Conservation (phyloP, 1,140 invertebrate species). For the Drosophila simulans region DNA sequence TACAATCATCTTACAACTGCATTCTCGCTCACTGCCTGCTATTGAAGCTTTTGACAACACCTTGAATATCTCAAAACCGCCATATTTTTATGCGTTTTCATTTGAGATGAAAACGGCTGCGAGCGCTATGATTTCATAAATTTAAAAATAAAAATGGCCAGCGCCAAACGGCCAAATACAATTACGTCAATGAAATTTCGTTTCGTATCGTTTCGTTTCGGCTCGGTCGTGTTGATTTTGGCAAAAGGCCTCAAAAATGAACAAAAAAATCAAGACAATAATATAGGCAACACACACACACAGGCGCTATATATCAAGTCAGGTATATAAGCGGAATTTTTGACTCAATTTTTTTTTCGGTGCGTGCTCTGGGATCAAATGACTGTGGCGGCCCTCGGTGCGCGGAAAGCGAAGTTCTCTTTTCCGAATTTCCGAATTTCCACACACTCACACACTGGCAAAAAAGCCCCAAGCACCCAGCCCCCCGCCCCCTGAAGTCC, state of each 20-base stretch:
- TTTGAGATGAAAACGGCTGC: constrained; percentile 2
- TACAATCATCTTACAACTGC: constrained; percentile 27
- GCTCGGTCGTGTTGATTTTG: constrained; percentile 62
- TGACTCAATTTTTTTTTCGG: constrained; percentile 48
- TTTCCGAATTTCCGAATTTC: constrained; percentile 33
- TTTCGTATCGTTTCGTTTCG: constrained; percentile 33
- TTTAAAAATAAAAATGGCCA: constrained; percentile 65
- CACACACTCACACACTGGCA: constrained; percentile 33
- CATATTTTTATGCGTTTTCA: constrained; percentile 36
- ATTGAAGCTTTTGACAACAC: constrained; percentile 50
- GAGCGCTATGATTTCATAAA: constrained; percentile 75
- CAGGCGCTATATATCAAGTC: constrained; percentile 35
- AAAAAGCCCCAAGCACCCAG: constrained; percentile 3
- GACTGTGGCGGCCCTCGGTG: constrained; percentile 58
- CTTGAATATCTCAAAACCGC: constrained; percentile 45
- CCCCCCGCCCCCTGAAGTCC: not conserved
- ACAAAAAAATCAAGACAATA: constrained; percentile 35
- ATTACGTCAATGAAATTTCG: constrained; percentile 78
- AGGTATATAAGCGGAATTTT: constrained; percentile 68
- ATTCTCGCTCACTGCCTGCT: constrained; percentile 14
- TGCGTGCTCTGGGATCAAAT: constrained; percentile 73
- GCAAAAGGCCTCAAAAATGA: constrained; percentile 68
- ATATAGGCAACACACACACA: constrained; percentile 45
- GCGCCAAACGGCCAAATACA: constrained; percentile 57
- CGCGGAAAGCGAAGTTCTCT: constrained; percentile 18